Evolutionary conservation across 2,888 invertebrate species (phyloP), one percentile per base, ranked within the genome.

Genomic region (Sinhomidia bicolor): DNA sequence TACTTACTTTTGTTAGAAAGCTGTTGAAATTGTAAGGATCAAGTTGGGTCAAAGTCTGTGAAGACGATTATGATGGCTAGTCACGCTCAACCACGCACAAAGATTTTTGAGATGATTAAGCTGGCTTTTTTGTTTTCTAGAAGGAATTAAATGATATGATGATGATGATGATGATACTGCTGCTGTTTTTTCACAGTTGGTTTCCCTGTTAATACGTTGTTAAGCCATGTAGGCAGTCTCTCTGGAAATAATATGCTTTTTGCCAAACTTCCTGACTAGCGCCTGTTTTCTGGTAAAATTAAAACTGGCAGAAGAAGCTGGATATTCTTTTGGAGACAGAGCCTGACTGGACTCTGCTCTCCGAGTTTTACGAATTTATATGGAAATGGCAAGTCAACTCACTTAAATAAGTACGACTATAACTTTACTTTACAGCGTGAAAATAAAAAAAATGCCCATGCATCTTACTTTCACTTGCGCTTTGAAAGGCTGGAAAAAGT

Each of bases 381-480:
- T 41, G 41, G 41, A 41, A 36, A 51, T 4, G 12, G n/a, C n/a
- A n/a, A n/a, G n/a, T n/a, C n/a, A n/a, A n/a, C n/a, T n/a, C n/a
- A n/a, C n/a, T n/a, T n/a, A n/a, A n/a, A n/a, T n/a, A n/a, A n/a
- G n/a, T n/a, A n/a, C n/a, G n/a, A n/a, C n/a, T n/a, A n/a, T n/a
- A n/a, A n/a, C n/a, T n/a, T n/a, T n/a, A n/a, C n/a, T n/a, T n/a
- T n/a, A n/a, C n/a, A n/a, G n/a, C 57, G 20, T 20, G 57, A 14
- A 51, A n/a, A 6, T 51, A 6, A n/a, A 14, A 51, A 51, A n/a
- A 23, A 23, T 10, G 0, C 3, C 10, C 20, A 12, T 57, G 36
- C 78, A 17, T 57, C 57, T 23, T 57, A 12, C 29, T 47, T 23
- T 32, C 78, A 79, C 14, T 76, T 26, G 47, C 76, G 20, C 54